A percentile compares a stretch with the other conserved stretches of the same genome.
These are phyloP conservation scores for Sandelia bainsii DNA, from an alignment of 2,797 vertebrate genomes.

Conservation along the genomic window DNA sequence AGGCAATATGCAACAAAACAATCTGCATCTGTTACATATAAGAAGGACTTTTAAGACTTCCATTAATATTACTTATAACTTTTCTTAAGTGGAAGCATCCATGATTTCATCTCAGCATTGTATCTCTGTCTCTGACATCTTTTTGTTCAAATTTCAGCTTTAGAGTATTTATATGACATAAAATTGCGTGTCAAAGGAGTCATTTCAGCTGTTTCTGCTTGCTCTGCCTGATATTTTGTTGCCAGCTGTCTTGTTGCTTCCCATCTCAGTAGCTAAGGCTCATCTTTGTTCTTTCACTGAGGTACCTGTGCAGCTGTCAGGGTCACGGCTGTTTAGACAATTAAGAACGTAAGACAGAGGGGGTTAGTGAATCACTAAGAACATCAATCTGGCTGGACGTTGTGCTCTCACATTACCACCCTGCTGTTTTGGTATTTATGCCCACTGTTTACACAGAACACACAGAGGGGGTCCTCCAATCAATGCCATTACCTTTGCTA, in stretches of 20 bases:
- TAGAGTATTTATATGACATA: too few relatives aligned
- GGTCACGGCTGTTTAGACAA: slow-evolving; percentile 78
- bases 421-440: slow-evolving; percentile 87
- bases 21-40: not conserved
- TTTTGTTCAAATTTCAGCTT: too few relatives aligned
- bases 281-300: slow-evolving; percentile 56
- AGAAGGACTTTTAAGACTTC: too few relatives aligned
- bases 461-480: slow-evolving; percentile 81
- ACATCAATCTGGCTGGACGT: slow-evolving; percentile 79
- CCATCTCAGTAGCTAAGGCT: slow-evolving; percentile 30
- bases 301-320: slow-evolving; percentile 82
- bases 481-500: slow-evolving; percentile 82
- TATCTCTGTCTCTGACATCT: too few relatives aligned
- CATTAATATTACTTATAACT: too few relatives aligned
- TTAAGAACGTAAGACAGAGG: slow-evolving; percentile 71
- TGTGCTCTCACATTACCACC: slow-evolving; percentile 79
- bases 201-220: not conserved
- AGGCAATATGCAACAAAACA: not conserved
- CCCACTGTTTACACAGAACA: slow-evolving; percentile 84
- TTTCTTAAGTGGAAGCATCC: too few relatives aligned
- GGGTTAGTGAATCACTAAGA: slow-evolving; percentile 72
- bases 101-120: too few relatives aligned
- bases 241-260: slow-evolving; percentile 49
- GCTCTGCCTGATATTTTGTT: slow-evolving; percentile 16
- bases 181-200: not conserved